A percentile compares a stretch with the other conserved stretches of the same genome.
Evolutionary conservation across 2,113 vertebrate species (phyloP).

Genomic region (Morone saxatilis): DNA sequence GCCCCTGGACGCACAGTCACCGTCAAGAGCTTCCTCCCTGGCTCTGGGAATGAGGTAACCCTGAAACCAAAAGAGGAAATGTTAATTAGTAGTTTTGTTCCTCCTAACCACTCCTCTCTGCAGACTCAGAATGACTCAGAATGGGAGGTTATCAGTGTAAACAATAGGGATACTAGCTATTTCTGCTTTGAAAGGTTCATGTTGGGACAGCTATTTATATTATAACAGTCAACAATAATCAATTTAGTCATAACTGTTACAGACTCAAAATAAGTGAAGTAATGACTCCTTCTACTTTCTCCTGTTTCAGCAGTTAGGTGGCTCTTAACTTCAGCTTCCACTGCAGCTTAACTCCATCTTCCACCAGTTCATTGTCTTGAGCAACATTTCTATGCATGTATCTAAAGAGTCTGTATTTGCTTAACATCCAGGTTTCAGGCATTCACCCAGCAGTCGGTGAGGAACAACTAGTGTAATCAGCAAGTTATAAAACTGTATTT

Average conservation of each 20-base stretch:
- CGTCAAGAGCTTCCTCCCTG: slow-evolving; percentile 95
- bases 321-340: background rate
- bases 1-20: slow-evolving; percentile 94
- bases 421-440: background rate
- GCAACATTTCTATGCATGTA: background rate
- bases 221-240: slow-evolving; percentile 17
- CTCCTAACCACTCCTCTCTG: slow-evolving; percentile 43
- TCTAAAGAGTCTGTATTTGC: background rate
- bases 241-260: background rate
- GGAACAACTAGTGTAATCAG: background rate
- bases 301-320: background rate
- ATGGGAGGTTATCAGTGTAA: slow-evolving; percentile 37
- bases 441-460: background rate
- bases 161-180: slow-evolving; percentile 14
- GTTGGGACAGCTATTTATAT: slow-evolving; percentile 13
- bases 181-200: slow-evolving; percentile 25
- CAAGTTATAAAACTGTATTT: background rate
- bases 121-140: slow-evolving; percentile 54
- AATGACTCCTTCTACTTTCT: background rate
- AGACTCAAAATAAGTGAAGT: slow-evolving; percentile 2
- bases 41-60: slow-evolving; percentile 92
- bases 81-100: slow-evolving; percentile 54
- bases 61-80: slow-evolving; percentile 58
- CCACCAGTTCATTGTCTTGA: background rate
- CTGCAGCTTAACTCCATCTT: background rate